Evolutionary conservation across 1,140 invertebrate species (phyloP), one percentile per base, ranked within the genome.

Genomic region (Papilio helenus): DNA sequence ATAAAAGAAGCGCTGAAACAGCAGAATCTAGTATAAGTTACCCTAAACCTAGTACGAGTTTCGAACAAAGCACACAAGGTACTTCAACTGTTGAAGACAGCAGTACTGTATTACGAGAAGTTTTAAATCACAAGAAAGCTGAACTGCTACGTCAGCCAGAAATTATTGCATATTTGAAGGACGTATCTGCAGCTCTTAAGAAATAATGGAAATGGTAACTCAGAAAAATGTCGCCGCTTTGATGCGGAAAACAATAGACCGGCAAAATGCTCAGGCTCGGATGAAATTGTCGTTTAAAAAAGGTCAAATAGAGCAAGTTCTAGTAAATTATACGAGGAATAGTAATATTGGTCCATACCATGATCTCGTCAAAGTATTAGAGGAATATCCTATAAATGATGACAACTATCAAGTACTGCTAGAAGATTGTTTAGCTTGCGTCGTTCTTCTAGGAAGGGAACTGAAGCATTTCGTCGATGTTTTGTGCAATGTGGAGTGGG

Each of bases 121-220:
- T 95, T 73, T 84, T 95, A n/a, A 94, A 95, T 80, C 89, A 93
- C 72, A 95, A 95, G 71, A 95, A 94, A 61, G 86, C 93, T 10
- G 91, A 94, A 82, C 77, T 95, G 34, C 88, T 95, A 7, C 87
- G 93, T 51, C 90, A 94, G 71, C 94, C 94, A 0, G 93, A 94
- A 80, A 90, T 95, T 80, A 82, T 94, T 34, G 86, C 89, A 8
- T 90, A 92, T 81, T 80, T 95, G 26, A 94, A 94, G 76, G 86
- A 90, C 20, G 85, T 95, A 34, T 90, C 94, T 3, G 84, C 90
- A 16, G 93, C 92, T 85, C 82, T 90, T 34, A 95, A 92, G 78
- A 93, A 92, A 86, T 84, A 89, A 92, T 94, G 92, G 93, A 90
- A 77, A 86, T 94, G 23, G 82, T 90, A 77, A 83, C 92, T n/a